Conservation (phyloP, 92 coral and sea anemone genomes). For the Porites divaricata region DNA sequence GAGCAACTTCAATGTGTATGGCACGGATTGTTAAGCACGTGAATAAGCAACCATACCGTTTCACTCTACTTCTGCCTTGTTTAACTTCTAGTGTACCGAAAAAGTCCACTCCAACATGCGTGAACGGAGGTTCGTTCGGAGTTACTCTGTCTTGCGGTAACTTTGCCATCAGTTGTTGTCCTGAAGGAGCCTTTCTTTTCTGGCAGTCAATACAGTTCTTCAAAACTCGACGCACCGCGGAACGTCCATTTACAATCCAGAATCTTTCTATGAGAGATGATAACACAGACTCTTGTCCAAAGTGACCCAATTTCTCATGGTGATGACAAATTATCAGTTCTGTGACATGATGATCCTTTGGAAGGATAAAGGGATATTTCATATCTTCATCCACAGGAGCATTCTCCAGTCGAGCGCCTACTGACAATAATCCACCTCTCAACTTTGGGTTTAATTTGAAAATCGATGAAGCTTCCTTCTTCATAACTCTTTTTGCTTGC, state of each 20-base stretch:
- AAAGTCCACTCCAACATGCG: conserved; percentile 41
- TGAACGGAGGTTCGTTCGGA: conserved; percentile 44
- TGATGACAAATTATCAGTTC: conserved; percentile 14
- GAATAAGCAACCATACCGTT: conserved; percentile 44
- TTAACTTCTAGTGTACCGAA: conserved; percentile 45
- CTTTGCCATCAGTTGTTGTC: conserved; percentile 49
- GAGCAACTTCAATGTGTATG: conserved; percentile 32
- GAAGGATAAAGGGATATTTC: conserved; percentile 35
- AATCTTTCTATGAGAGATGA: conserved; percentile 21
- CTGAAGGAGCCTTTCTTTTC: conserved; percentile 12
- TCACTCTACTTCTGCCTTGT: conserved; percentile 26
- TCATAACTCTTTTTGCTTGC: background rate
- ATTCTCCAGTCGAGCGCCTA: conserved; percentile 14
- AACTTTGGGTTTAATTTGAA: conserved; percentile 18
- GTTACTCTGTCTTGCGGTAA: conserved; percentile 35
- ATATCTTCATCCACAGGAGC: conserved; percentile 7
- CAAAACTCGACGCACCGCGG: background rate
- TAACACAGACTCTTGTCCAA: conserved; percentile 35
- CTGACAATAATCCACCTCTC: conserved; percentile 13
- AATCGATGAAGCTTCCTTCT: conserved; percentile 9
- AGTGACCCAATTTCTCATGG: conserved; percentile 44
- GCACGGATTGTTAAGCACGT: conserved; percentile 44
- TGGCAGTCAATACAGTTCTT: background rate
- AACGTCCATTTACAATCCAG: conserved; percentile 42
- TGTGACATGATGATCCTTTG: conserved; percentile 33